Evolutionary conservation across 2,113 vertebrate genomes (phyloP), one percentile per base, ranked within the genome.

Genomic region (Dipodomys ordii): DNA sequence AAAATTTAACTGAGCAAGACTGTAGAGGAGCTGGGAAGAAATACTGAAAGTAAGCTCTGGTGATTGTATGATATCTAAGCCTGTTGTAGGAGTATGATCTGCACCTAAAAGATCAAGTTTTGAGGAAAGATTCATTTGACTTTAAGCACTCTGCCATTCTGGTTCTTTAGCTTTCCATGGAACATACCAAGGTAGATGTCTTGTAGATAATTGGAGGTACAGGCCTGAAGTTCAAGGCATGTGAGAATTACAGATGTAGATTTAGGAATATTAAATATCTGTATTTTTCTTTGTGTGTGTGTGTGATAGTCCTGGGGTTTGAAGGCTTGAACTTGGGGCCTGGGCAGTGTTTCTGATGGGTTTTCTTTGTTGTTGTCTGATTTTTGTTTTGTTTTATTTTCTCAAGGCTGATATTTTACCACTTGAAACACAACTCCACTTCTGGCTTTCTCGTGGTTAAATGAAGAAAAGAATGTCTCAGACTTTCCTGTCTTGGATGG

Each of bases 61-160:
- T 27, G n/a, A 65, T 3, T 71, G 19, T 6, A 57, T 6, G 23
- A 3, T 2, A 7, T 22, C 0, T 44, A 9, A 74, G 7, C 8
- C 28, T 44, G 64, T 80, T 65, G 18, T 2, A 76, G 27, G 85
- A 77, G 39, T 76, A 6, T 2, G 35, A 80, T 73, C 7, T 64
- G 49, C 2, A 88, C 22, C 27, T 57, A 60, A 72, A 53, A 2
- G 53, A 49, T 65, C 25, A 68, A 27, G 25, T 60, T n/a, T 88
- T 18, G 84, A 22, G 84, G 20, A 35, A 88, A 67, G 32, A 35
- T 49, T 28, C 65, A 53, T 67, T 86, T 82, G 77, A 7, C 32
- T 65, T 83, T 87, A 53, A 87, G 15, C 35, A 68, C 32, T 30
- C 3, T 67, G 65, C 19, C 35, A 68, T 53, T 30, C 4, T 78